A percentile compares a stretch with the other conserved stretches of the same genome.
phyloP scores from a whole-genome alignment of 2,113 vertebrate species.

The Oryzias woworae region DNA sequence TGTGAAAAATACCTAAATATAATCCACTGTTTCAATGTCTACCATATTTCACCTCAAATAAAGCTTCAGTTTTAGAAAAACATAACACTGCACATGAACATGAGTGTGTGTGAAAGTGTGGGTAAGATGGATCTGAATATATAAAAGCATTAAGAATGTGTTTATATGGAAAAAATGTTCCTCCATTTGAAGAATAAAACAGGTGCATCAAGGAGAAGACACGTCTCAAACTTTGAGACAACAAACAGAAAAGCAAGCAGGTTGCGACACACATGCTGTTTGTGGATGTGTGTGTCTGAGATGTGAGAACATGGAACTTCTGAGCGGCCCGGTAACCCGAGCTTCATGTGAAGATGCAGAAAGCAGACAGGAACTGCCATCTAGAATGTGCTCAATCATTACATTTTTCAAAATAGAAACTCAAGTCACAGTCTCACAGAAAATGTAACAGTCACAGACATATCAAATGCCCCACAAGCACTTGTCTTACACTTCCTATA shows the following conservation, averaged over 20 bases:
- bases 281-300: slow-evolving; percentile 11
- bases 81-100: too few relatives aligned
- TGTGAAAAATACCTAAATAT: too few relatives aligned
- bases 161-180: too few relatives aligned
- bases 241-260: slow-evolving; percentile 3
- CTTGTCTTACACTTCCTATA: too few relatives aligned
- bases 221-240: not conserved
- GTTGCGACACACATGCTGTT: not conserved
- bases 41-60: too few relatives aligned
- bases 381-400: slow-evolving; percentile 53
- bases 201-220: slow-evolving; percentile 9
- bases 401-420: slow-evolving; percentile 10
- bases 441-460: not conserved
- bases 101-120: too few relatives aligned
- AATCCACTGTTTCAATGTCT: too few relatives aligned
- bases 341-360: slow-evolving; percentile 66
- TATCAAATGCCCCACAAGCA: too few relatives aligned
- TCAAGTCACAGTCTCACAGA: slow-evolving; percentile 7
- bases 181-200: too few relatives aligned
- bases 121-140: too few relatives aligned
- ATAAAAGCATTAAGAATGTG: too few relatives aligned
- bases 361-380: slow-evolving; percentile 46
- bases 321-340: slow-evolving; percentile 58
- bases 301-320: slow-evolving; percentile 45
- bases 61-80: too few relatives aligned